Base-by-base conservation (phyloP, 1,140 invertebrate genomes). In the Sitophilus oryzae region DNA sequence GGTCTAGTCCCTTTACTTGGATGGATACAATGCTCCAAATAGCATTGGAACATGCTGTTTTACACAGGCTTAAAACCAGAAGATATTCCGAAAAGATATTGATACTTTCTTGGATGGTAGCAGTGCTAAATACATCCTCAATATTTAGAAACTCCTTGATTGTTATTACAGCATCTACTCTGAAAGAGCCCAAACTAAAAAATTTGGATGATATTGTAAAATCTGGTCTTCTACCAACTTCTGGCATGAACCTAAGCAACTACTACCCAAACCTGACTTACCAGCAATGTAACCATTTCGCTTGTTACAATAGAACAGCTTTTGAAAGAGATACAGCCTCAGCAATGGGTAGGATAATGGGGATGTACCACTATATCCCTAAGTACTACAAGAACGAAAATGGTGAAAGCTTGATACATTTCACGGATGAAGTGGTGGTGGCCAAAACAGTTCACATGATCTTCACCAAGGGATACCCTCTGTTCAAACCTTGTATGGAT, bases 371-470 rank as follows among this genome's bases (percentile, higher is more conserved):
- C n/a, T 42, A 42, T n/a, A 42, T 42, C n/a, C 40, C 40, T 5
- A 6, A 19, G 3, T 42, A 19, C 10, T 42, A 19, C 40, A 15
- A 1, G 9, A 19, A 42, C 10, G 5, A 3, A 1, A 21, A 5
- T 18, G 40, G 40, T 2, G 1, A 2, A 8, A 42, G 40, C 18
- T 19, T 42, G 18, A 20, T 42, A 42, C 40, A 42, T 20, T 3
- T 42, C 3, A 42, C 40, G 18, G 1, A 15, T 3, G 40, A 42
- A 42, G 10, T 42, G 18, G 40, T 42, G 4, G 4, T 18, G 3
- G 10, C 20, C 9, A 15, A 42, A 21, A 42, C 40, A 21, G 18
- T 42, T 21, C 40, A 42, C 19, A 42, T 42, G 40, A 42, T 42
- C 1, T 42, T 42, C 19, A 19, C 40, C 1, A 42, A 42, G 21